Percentiles rank a stretch among this genome's conserved stretches.
phyloP scores from a whole-genome alignment of 2,113 vertebrate species.

The Rana temporaria region DNA sequence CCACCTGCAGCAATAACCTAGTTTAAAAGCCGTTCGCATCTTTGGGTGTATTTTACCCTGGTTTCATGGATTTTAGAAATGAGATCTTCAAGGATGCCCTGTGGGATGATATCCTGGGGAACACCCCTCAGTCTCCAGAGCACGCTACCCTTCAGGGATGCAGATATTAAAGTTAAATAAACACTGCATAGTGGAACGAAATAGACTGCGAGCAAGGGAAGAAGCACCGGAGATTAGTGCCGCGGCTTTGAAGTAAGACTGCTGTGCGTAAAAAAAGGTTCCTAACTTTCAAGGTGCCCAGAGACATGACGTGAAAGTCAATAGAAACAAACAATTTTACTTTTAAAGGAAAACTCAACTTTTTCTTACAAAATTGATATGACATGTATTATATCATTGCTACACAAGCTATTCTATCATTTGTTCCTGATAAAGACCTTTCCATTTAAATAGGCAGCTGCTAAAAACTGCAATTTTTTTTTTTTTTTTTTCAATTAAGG shows the following conservation, averaged over 20 bases:
- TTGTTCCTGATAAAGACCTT: too few species aligned
- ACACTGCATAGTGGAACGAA: background rate
- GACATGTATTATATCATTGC: too few species aligned
- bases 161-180: slow-evolving; percentile 5
- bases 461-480: too few species aligned
- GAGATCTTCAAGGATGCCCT: slow-evolving; percentile 25
- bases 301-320: too few species aligned
- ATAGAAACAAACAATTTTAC: too few species aligned
- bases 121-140: background rate
- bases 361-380: too few species aligned
- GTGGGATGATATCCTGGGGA: background rate
- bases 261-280: too few species aligned
- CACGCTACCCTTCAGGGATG: background rate
- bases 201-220: background rate
- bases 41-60: background rate
- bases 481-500: too few species aligned
- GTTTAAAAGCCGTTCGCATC: slow-evolving; percentile 43
- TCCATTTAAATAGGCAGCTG: too few species aligned
- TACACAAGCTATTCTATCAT: too few species aligned
- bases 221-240: background rate
- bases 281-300: too few species aligned
- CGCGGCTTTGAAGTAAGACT: background rate
- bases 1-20: slow-evolving; percentile 44
- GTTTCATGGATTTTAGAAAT: slow-evolving; percentile 38
- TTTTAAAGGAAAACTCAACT: too few species aligned